Evolutionary conservation across 2,888 invertebrate genomes (phyloP), one percentile per base, ranked within the genome.

Genomic region (Scrobipalpa costella): DNA sequence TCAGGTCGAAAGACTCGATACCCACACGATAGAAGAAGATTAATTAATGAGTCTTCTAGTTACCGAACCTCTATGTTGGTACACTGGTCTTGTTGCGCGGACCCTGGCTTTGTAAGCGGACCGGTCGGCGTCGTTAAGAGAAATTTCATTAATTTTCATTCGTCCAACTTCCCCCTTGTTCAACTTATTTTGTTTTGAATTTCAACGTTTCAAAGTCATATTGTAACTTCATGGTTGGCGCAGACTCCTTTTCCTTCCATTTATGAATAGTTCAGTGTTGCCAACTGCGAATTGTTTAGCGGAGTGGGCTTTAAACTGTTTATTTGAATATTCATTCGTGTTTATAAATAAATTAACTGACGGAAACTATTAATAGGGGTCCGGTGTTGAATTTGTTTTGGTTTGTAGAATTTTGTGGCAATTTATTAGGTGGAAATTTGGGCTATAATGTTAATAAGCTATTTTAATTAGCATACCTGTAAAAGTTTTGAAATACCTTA

Each of bases 71-170:
- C 44, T 0, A 13, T 58, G 64, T 47, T 11, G 40, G 19, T 52
- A 44, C 59, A 55, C 33, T 55, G 36, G 11, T 38, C 63, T 55
- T 55, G 63, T 65, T 63, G 36, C 57, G 64, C 57, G 55, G 52
- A 66, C 70, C 64, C 68, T 59, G 75, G 73, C 79, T 80, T 81
- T 82, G 79, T 79, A 78, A 79, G 68, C 76, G 69, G 71, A 73
- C 74, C 76, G 73, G 73, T 71, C 73, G 11, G 9, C 52, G 68
- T 67, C 65, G 68, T 67, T 67, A 70, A 71, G 70, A 76, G 71
- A 80, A 84, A 84, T 85, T 87, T 85, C 85, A 88, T 87, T 88
- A 88, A 87, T 85, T 88, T 85, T 81, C 84, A 85, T 84, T 80
- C 78, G 76, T 66, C 68, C 74, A 81, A 83, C 83, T 84, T 83